These are phyloP conservation scores for Coecobrya sp. DNA, from an alignment of 2,888 invertebrate genomes.

Conservation along the genomic window DNA sequence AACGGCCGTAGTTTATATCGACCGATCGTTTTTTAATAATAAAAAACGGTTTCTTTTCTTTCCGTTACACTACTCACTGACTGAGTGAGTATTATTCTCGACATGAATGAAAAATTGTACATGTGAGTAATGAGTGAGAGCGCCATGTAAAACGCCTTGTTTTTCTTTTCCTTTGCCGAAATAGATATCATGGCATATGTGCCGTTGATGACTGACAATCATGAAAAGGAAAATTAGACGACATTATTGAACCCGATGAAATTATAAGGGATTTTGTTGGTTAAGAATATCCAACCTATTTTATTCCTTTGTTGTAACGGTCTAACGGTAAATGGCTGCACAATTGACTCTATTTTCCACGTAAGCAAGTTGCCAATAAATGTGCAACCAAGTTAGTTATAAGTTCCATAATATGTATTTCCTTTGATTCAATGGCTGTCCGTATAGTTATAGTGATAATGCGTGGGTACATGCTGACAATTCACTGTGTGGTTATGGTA, in stretches of 20 bases:
- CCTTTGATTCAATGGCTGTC: no score
- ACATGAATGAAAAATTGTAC: neutral
- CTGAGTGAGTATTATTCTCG: neutral
- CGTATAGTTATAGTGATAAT: neutral
- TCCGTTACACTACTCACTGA: no score
- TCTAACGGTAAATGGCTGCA: neutral
- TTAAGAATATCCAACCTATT: neutral
- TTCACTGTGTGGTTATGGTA: neutral
- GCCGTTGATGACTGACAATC: neutral
- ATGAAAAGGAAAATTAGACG: neutral
- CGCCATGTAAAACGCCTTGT: neutral
- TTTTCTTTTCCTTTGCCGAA: neutral
- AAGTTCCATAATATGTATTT: no score
- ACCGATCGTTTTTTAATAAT: neutral
- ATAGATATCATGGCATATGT: neutral
- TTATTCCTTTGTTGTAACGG: neutral
- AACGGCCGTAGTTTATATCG: neutral
- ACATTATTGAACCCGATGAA: neutral
- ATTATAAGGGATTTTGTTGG: neutral
- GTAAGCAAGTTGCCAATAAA: no score
- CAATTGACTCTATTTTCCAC: neutral
- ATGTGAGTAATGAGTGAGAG: neutral
- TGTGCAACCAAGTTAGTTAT: no score
- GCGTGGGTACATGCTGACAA: neutral
- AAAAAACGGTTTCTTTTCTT: neutral